Evolutionary conservation across 2,113 vertebrate species (phyloP), one percentile per base, ranked within the genome.

Genomic region (Pachypanchax playfairii): DNA sequence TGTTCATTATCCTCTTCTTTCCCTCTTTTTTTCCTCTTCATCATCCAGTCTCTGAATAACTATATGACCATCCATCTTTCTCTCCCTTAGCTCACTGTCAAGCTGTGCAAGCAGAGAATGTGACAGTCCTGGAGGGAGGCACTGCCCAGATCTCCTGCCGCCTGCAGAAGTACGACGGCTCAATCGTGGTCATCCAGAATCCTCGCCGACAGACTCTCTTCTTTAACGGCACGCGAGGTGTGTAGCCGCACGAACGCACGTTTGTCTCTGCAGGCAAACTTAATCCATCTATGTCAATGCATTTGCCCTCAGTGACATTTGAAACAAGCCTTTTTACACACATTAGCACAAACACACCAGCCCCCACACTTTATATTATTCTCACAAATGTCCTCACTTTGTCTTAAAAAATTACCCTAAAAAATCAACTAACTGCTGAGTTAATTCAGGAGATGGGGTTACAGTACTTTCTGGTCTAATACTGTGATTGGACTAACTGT

Each of bases 141-240:
- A 94, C 92, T 9, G 95, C 94, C 0, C 92, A 97, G 84, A 97
- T 97, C 87, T 94, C 93, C 73, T 97, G 95, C 73, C 92, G 90
- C 20, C 91, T 97, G 14, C 94, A 96, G 77, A 95, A 95, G 79
- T 97, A 96, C 1, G 95, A 97, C 21, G 94, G 95, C 17, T 97
- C 95, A 50, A 97, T 97, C 12, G 95, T 97, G 75, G 94, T 96
- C 71, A 95, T 97, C 86, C 95, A 97, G 91, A 96, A 96, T 77
- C 95, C 95, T 1, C 90, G 92, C 25, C 91, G 95, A 25, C 95
- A 97, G 84, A 97, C 95, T 0, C 93, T 97, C 17, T 97, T 97
- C 89, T 97, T 97, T 88, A 97, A 97, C 0, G 95, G 95, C 65
- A 96, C 95, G 0, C 85, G 94, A 58, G 95, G 95, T 96, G 72